Base-by-base conservation (phyloP, 2,888 invertebrate species). In the Cotesia congregata region DNA sequence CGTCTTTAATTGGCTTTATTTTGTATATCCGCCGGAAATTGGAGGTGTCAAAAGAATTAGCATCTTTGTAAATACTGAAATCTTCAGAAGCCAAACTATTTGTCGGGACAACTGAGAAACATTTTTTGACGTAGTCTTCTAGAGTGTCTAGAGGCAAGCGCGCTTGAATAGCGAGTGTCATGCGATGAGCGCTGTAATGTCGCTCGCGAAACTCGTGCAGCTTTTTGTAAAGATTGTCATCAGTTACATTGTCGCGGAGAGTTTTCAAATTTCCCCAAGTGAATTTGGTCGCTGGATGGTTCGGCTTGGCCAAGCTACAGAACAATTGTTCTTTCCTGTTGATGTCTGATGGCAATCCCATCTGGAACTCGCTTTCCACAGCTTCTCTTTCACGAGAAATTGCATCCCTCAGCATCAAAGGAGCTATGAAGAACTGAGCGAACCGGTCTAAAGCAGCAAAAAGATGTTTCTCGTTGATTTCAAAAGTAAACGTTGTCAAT, bases 301-400 rank as follows among this genome's bases (percentile, higher is more conserved):
- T 92, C 4, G 90, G 87, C 59, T 92, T 92, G 72, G 95, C 94
- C 77, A 95, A 89, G 79, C 91, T 92, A 68, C 93, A 93, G 67
- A 97, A 89, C 69, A 97, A 86, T 90, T 96, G 96, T 87, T 95
- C 94, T 72, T 93, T 93, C 76, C 96, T 92, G 80, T 93, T 93
- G 17, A 91, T 91, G 86, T 97, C 97, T 3, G 93, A 94, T 1
- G 94, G 94, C 1, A 94, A 86, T 1, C 94, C 94, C 90, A 95
- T 94, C 84, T 95, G 94, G 89, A 96, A 97, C 89, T 97, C 95
- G 72, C 96, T 96, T 86, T 98, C 96, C 2, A 98, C 95, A 0
- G 97, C 94, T 88, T 96, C 94, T 62, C 96, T 91, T 89, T 98
- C 98, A 64, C 97, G 91, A 78, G 95, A 93, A 92, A 98, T 96